Base-by-base conservation (phyloP, 2,797 vertebrate genomes). In the Molothrus ater region DNA sequence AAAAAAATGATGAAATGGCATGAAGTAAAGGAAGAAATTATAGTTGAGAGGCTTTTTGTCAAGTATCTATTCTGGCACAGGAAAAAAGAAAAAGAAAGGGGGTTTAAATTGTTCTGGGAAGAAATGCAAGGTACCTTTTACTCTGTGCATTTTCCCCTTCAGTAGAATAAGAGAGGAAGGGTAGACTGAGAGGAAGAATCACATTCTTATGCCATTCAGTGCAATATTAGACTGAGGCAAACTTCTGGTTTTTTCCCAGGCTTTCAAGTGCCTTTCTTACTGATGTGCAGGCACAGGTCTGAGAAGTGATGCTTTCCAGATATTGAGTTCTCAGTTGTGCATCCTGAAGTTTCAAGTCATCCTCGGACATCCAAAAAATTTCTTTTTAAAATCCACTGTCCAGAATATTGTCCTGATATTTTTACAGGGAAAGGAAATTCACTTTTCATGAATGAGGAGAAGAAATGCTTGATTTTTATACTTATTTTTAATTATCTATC, bases 41-140 rank as follows among this genome's bases (percentile, higher is more conserved):
- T 17, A 47, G 14, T 9, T 66, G 20, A 48, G 28, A 80, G 8
- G 8, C 2, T 76, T 93, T 83, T 71, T 90, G 28, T 63, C n/a
- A 64, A 28, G 26, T 68, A 70, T 32, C 12, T 72, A 22, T 5
- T 71, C 16, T 68, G 28, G 16, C 36, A 83, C 13, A 76, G 7
- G 1, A 45, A 32, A 53, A 59, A 59, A 1, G 2, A 14, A 5
- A 13, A 20, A 4, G 18, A 4, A 24, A 20, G 2, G 0, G 0
- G 1, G 7, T 93, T 79, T 9, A n/a, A 60, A 40, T 53, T 65
- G 3, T 74, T 89, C 26, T 71, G 57, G 69, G 14, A 68, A 83
- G 38, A 82, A 81, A 45, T 68, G 36, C 12, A 57, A 56, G 34
- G 8, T 60, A 10, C 15, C 6, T 75, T 63, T 65, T 69, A 28